Conservation (phyloP, 1,140 invertebrate species). For the Bombus ignitus region DNA sequence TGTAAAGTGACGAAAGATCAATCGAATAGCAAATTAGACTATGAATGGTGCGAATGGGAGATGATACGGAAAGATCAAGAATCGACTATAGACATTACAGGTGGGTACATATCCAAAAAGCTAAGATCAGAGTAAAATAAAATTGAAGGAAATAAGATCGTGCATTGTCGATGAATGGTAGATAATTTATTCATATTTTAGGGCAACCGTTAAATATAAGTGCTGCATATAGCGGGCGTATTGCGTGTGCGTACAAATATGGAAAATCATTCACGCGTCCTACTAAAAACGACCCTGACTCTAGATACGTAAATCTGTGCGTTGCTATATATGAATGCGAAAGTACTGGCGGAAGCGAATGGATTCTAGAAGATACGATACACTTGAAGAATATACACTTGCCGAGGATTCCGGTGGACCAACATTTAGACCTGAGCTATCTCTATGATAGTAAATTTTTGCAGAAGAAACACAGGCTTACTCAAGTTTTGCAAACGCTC, state of each 20-base stretch:
- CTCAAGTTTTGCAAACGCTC: constrained; percentile 86
- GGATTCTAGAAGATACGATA: constrained; percentile 99
- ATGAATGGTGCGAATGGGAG: constrained; percentile 94
- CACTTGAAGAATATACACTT: constrained; percentile 94
- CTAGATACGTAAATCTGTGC: constrained; percentile 95
- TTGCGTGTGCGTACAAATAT: constrained; percentile 98
- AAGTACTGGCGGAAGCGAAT: constrained; percentile 98
- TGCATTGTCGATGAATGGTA: background rate
- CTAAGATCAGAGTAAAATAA: background rate
- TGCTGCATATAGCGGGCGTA: constrained; percentile 97
- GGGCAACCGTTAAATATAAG: constrained; percentile 96
- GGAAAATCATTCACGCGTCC: constrained; percentile 93
- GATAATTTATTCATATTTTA: constrained; percentile 25
- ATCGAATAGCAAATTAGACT: constrained; percentile 85
- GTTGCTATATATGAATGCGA: constrained; percentile 99
- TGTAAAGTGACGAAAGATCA: constrained; percentile 86
- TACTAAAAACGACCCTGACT: constrained; percentile 89
- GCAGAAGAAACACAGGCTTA: constrained; percentile 90
- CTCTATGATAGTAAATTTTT: constrained; percentile 91
- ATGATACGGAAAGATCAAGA: constrained; percentile 92
- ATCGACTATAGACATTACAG: constrained; percentile 93
- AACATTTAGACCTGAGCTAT: constrained; percentile 92
- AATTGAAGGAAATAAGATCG: background rate
- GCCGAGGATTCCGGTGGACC: constrained; percentile 90
- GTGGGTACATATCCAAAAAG: constrained; percentile 73